Evolutionary conservation across 2,888 invertebrate species (phyloP), one percentile per base, ranked within the genome.

Genomic region (Synanthedon tipuliformis): DNA sequence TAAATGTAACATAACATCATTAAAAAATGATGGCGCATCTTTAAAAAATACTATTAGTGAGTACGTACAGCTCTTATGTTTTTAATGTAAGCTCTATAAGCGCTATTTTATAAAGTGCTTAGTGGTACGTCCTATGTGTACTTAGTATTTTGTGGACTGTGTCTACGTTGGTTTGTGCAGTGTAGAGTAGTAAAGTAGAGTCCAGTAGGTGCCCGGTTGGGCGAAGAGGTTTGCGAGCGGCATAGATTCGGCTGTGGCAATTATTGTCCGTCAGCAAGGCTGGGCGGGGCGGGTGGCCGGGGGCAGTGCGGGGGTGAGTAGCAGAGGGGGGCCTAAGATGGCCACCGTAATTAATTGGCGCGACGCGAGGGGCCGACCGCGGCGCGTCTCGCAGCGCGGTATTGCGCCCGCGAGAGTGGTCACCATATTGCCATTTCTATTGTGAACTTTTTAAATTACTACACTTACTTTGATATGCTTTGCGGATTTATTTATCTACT

Each of bases 341-440:
- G 85, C 85, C 85, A 81, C 86, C 86, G 83, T 86, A 86, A 86
- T 86, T 86, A 86, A 86, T 86, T 86, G 86, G 84, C 83, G 82
- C 84, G 83, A 86, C 86, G 85, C 85, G 81, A 80, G 84, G 81
- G 84, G 79, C 81, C 83, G 80, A 81, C 83, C 84, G 81, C 84
- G 82, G 77, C 81, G 78, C 79, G 82, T 78, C 81, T 78, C 78
- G 74, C 71, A 76, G 74, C 83, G 83, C 83, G 81, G 81, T 78
- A 77, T 77, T 78, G 82, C 81, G 78, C 80, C 69, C 79, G 81
- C 77, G 81, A 69, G 62, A 61, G 56, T 4, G 54, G 64, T 62
- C 56, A 27, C 69, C 60, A 68, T 27, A 52, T 1, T 15, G 3
- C 16, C 3, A 8, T n/a, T 7, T 45, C 15, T 45, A 34, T 4